Evolutionary conservation across 2,888 invertebrate species (phyloP), one percentile per base, ranked within the genome.

Genomic region (Nipponacmea schrenckii): DNA sequence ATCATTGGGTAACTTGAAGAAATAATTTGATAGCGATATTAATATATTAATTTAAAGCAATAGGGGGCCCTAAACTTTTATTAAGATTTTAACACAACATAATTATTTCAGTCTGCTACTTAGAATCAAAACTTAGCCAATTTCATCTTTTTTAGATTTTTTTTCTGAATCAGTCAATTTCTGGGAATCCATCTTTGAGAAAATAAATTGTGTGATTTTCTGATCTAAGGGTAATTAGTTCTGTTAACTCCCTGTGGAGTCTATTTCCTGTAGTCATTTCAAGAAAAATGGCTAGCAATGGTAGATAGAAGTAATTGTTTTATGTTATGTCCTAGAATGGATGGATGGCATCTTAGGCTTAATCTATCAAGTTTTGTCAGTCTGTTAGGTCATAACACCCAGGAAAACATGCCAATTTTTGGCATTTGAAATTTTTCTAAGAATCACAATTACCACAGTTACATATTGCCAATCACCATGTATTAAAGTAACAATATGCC

Each of bases 241-340:
- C 65, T 45, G 67, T 69, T 63, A 69, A 69, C 67, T 67, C 67
- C 72, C 69, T 44, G 64, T 66, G 26, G 65, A 20, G 63, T 56
- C 65, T 50, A 64, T 62, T 65, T 65, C 68, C 68, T 50, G 66
- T 64, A 17, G 39, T 27, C 4, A 20, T 15, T n/a, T 26, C n/a
- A 27, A 65, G 46, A 12, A 27, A 64, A 24, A 64, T 26, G 20
- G 62, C 14, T 2, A 46, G 20, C 2, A 45, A n/a, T 45, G 4
- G 24, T n/a, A 27, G 0, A 10, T 20, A 17, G 67, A 46, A 15
- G 20, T n/a, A 44, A 44, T 39, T 31, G 44, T 20, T 24, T 2
- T 20, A 15, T 20, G 39, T 8, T 8, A 66, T 45, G 44, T 45
- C 45, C 17, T 27, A 67, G 45, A 46, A 44, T 24, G 14, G 45